Evolutionary conservation across 2,888 invertebrate genomes (phyloP), one percentile per base, ranked within the genome.

Genomic region (Hirtodrosophila alboralis): DNA sequence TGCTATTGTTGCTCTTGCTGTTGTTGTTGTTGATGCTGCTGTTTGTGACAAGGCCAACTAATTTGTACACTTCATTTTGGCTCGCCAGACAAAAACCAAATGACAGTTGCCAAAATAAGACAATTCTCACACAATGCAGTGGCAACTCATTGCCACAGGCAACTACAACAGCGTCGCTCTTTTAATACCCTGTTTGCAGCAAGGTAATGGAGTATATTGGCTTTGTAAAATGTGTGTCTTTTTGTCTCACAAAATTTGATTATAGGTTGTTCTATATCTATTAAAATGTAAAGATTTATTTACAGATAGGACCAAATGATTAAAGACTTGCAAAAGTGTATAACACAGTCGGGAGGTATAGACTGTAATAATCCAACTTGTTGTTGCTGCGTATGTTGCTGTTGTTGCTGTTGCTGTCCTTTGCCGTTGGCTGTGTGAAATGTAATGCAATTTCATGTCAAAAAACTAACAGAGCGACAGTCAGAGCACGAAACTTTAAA

Each of bases 371-470:
- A n/a, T n/a, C n/a, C n/a, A n/a, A n/a, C n/a, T 6, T 61, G 68
- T 9, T 43, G 14, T 6, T 30, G 21, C 4, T 48, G 41, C 2
- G 47, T n/a, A 0, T 48, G 23, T 0, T 31, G 14, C 4, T 12
- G 10, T 6, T 44, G 23, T 8, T 45, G 49, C 8, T 49, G 41
- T 7, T 53, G 41, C 37, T 43, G 43, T 28, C 40, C 26, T 34
- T 47, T 57, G 68, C 57, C 41, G 44, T 52, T 79, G 52, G 59
- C 62, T 64, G 64, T 72, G 69, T 33, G 70, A 81, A 79, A 86
- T 79, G 87, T 79, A 79, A 79, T 79, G 87, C 87, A 86, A 86
- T 79, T 79, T 84, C 79, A 69, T 79, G 79, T 79, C 87, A 79
- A 70, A 78, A n/a, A 79, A 81, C 87, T 63, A 86, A 81, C 85